Conservation (phyloP, 2,797 vertebrate species). For the Mastacembelus armatus region DNA sequence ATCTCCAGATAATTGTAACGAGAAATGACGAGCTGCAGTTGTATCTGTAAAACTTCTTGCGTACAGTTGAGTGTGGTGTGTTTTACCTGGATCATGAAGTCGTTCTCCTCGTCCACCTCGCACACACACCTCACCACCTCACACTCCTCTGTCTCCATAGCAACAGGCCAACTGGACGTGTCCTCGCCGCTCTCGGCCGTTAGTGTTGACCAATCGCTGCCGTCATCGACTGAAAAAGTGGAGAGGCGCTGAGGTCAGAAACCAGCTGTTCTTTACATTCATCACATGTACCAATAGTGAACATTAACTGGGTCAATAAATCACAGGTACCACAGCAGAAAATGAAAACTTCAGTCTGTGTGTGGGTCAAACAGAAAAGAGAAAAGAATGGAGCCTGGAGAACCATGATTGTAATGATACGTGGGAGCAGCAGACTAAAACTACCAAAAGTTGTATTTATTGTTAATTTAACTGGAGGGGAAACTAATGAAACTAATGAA, state of each 20-base stretch:
- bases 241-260: neutral
- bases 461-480: too few relatives aligned
- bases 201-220: conserved; percentile 93
- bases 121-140: conserved; percentile 96
- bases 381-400: too few relatives aligned
- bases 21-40: neutral
- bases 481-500: too few relatives aligned
- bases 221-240: conserved; percentile 86
- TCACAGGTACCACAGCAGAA: too few relatives aligned
- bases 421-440: too few relatives aligned
- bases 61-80: neutral
- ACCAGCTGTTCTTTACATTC: neutral
- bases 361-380: too few relatives aligned
- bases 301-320: neutral
- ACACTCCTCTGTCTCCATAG: conserved; percentile 84
- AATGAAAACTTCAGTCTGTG: too few relatives aligned
- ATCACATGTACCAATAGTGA: too few relatives aligned
- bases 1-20: too few relatives aligned
- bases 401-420: too few relatives aligned
- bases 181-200: conserved; percentile 96
- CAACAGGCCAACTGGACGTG: conserved; percentile 81
- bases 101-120: conserved; percentile 96
- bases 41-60: neutral
- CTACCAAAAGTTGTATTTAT: too few relatives aligned
- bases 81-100: conserved; percentile 98